Conservation (phyloP, 2,113 vertebrate genomes). For the Melanostigma gelatinosum region DNA sequence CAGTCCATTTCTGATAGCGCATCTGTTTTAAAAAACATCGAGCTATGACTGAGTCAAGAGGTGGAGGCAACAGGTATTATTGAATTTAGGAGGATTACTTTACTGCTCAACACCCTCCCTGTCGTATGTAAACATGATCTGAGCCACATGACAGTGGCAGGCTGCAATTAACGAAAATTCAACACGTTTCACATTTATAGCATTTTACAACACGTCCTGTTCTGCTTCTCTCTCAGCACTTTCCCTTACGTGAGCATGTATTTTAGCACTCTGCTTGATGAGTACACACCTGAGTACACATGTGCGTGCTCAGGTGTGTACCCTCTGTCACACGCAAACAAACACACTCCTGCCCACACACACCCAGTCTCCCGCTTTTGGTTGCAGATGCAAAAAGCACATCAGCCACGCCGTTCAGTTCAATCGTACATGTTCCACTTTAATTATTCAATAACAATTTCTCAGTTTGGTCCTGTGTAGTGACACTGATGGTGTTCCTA, state of each 20-base stretch:
- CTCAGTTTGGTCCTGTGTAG: constrained; percentile 33
- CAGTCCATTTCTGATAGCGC: neutral
- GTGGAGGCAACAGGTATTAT: neutral
- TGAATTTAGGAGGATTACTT: neutral
- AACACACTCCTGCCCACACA: constrained; percentile 12
- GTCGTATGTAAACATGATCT: neutral
- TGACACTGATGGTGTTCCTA: constrained; percentile 36
- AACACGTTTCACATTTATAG: constrained; percentile 30
- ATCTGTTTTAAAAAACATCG: neutral
- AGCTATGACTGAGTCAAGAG: neutral
- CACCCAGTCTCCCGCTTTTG: constrained; percentile 16
- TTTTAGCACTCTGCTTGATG: constrained; percentile 26
- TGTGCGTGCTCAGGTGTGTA: neutral
- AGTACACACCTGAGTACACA: constrained; percentile 39
- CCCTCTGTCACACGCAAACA: constrained; percentile 42
- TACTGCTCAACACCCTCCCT: neutral
- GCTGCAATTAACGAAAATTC: constrained; percentile 20
- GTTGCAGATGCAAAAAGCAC: constrained; percentile 26
- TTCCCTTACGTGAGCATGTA: constrained; percentile 15
- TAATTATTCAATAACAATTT: constrained; percentile 54
- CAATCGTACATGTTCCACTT: constrained; percentile 41
- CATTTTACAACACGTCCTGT: constrained; percentile 9
- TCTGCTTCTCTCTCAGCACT: neutral
- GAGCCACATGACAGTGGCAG: too few relatives aligned
- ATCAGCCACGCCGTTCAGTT: constrained; percentile 41